These are phyloP conservation scores for Rhagonycha fulva DNA, from an alignment of 2,888 invertebrate genomes.

Conservation along the genomic window DNA sequence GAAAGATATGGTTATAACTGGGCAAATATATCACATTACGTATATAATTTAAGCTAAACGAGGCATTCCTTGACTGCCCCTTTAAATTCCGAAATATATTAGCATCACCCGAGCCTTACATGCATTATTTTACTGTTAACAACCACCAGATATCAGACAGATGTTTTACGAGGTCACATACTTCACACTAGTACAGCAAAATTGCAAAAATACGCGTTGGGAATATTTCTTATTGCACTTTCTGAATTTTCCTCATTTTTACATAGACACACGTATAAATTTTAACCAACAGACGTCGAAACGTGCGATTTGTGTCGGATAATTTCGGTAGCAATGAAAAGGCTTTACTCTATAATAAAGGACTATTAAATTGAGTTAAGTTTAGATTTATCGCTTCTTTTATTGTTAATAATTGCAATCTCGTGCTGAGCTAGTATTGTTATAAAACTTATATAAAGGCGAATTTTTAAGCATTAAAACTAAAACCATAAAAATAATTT, in stretches of 20 bases:
- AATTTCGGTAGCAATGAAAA: constrained; percentile 22
- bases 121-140: constrained; percentile 29
- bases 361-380: constrained; percentile 42
- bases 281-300: constrained; percentile 8
- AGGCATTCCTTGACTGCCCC: constrained; percentile 23
- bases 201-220: constrained; percentile 1
- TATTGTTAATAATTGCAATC: constrained; percentile 49
- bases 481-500: constrained; percentile 1
- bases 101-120: constrained; percentile 23
- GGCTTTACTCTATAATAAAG: constrained; percentile 38
- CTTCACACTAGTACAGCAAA: constrained; percentile 19
- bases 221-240: background rate
- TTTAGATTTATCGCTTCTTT: constrained; percentile 46
- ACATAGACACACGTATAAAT: background rate
- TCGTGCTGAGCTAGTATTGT: constrained; percentile 31
- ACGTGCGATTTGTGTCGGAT: constrained; percentile 20
- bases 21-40: constrained; percentile 19
- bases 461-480: constrained; percentile 1
- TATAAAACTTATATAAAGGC: background rate
- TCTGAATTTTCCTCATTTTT: constrained; percentile 3
- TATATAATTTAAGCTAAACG: constrained; percentile 27
- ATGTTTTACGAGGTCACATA: constrained; percentile 24
- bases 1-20: constrained; percentile 20
- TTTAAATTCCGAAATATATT: constrained; percentile 21
- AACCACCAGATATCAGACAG: constrained; percentile 21